These are phyloP conservation scores for Pterocles orientalis DNA, from an alignment of 2,113 vertebrate species.

Conservation along the genomic window DNA sequence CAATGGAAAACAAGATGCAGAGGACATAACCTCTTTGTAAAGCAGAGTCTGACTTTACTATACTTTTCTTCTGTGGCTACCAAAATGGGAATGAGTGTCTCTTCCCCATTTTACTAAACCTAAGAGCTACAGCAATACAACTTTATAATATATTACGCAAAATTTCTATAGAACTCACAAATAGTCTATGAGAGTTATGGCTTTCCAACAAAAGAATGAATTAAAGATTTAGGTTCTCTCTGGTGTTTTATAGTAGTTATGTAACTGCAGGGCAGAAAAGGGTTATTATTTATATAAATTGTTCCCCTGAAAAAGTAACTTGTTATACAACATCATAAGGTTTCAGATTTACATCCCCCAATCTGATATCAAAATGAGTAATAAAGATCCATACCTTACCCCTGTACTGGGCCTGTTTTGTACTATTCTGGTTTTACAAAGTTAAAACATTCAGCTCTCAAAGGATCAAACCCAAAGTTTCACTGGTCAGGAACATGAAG, in stretches of 20 bases:
- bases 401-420: background rate
- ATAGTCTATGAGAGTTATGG: background rate
- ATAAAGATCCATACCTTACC: background rate
- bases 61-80: background rate
- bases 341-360: background rate
- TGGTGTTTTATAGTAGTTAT: background rate
- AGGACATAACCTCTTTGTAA: background rate
- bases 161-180: background rate
- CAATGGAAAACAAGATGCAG: background rate
- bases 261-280: background rate
- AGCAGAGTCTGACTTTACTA: background rate
- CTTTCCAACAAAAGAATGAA: background rate
- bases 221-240: background rate
- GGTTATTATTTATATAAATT: background rate
- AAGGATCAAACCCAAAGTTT: background rate
- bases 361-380: background rate
- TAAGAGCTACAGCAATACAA: background rate
- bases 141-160: background rate
- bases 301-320: background rate
- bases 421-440: background rate
- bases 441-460: background rate
- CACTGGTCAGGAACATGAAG: background rate
- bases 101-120: background rate
- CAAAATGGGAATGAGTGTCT: background rate
- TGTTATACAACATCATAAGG: background rate